Evolutionary conservation across 2,888 invertebrate genomes (phyloP).

Genomic region (Oscheius myriophilus): DNA sequence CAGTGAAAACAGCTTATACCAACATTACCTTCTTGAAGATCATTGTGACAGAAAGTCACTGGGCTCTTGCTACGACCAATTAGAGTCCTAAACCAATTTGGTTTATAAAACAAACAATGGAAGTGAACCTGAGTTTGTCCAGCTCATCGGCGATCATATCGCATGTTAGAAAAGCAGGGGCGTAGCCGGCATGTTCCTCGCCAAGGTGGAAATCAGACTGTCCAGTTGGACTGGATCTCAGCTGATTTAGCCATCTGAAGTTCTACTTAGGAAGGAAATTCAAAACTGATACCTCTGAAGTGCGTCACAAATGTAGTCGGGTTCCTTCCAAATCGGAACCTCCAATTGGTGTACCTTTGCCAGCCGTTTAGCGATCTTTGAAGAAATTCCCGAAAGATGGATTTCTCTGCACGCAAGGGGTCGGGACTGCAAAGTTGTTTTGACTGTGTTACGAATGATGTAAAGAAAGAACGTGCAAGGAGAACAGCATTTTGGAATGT

Average conservation of each 20-base stretch:
- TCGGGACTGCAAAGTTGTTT: slow-evolving; percentile 79
- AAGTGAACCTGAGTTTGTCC: slow-evolving; percentile 42
- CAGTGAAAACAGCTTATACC: slow-evolving; percentile 36
- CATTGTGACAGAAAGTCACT: slow-evolving; percentile 76
- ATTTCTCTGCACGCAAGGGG: slow-evolving; percentile 85
- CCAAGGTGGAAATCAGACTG: slow-evolving; percentile 57
- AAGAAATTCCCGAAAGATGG: slow-evolving; percentile 82
- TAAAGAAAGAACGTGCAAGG: neutral
- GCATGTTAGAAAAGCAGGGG: slow-evolving; percentile 53
- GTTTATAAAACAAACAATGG: neutral
- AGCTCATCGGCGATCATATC: slow-evolving; percentile 48
- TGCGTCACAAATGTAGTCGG: slow-evolving; percentile 92
- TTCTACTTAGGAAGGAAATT: neutral
- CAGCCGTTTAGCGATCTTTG: slow-evolving; percentile 89
- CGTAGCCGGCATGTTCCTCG: slow-evolving; percentile 48
- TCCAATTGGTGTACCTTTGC: slow-evolving; percentile 84
- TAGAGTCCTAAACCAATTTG: slow-evolving; percentile 41
- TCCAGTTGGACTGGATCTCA: slow-evolving; percentile 49
- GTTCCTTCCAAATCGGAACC: slow-evolving; percentile 94
- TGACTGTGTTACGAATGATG: slow-evolving; percentile 6
- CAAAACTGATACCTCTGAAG: slow-evolving; percentile 74
- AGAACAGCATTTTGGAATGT: neutral
- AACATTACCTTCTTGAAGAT: slow-evolving; percentile 70
- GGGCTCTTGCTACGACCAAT: slow-evolving; percentile 76
- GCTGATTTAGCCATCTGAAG: slow-evolving; percentile 67